Base-by-base conservation (phyloP, 2,113 vertebrate genomes). In the Hemiprocne comata region DNA sequence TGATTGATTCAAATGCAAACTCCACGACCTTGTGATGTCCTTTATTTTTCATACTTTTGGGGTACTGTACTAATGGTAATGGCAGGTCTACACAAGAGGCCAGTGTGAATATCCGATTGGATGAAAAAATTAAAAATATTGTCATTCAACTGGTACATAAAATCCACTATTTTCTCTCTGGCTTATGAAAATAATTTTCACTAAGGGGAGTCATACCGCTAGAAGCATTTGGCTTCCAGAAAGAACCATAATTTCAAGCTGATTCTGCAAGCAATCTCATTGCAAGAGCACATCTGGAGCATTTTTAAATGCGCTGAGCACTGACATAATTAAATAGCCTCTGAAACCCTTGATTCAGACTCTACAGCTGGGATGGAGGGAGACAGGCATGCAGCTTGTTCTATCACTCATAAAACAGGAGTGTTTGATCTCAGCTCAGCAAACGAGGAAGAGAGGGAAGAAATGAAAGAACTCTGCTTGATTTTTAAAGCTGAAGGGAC, bases 241-340 rank as follows among this genome's bases (percentile, higher is more conserved):
- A 95, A 85, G 90, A 76, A 81, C 65, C 42, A 13, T 83, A 51
- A 93, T 89, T 88, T 70, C 40, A 34, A 77, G 67, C 77, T 91
- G 66, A 88, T 88, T 94, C 81, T 67, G 69, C 84, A 95, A 95
- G 82, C 62, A 66, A 89, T 44, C 88, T 72, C 61, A 50, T 70
- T 85, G 84, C 85, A 74, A 88, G 55, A 76, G 50, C 70, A 74
- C 86, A 95, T 94, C 57, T 95, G 94, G 70, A 92, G 86, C 48
- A 75, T 69, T 80, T 91, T 82, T 66, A 83, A 87, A 94, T 92
- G 94, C 75, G 70, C 79, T 96, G 86, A 96, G 85, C 86, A 34
- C 61, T 89, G 79, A 42, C 48, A 76, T 77, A 87, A 74, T 75
- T 91, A 93, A 57, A 73, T 60, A 88, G 67, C 42, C 82, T 84